Evolutionary conservation across 23 tunicate species (phyloP).

Genomic region (Trididemnum clinides): DNA sequence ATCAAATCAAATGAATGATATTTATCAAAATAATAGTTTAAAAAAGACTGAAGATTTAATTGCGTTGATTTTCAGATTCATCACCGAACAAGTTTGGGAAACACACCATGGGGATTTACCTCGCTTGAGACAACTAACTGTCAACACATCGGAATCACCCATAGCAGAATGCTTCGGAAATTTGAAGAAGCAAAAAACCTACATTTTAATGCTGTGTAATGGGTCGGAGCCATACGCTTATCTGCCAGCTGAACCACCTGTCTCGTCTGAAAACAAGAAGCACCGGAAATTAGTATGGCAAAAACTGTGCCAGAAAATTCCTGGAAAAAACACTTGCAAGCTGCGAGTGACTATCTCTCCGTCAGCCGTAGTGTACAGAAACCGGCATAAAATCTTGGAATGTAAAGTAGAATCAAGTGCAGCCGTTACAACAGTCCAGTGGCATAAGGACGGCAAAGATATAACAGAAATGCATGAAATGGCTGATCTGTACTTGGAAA

Average conservation of each 20-base stretch:
- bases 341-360: conserved; percentile 41
- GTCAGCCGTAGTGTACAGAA: conserved; percentile 14
- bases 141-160: background rate
- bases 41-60: no score
- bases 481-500: conserved; percentile 18
- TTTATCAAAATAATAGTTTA: no score
- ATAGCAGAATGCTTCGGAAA: conserved; percentile 5
- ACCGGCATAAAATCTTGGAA: background rate
- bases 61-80: conserved; percentile 37
- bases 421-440: background rate
- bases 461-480: background rate
- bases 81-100: conserved; percentile 39
- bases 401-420: conserved; percentile 55
- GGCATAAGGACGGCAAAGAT: conserved; percentile 42
- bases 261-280: conserved; percentile 1
- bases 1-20: no score
- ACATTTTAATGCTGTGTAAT: conserved; percentile 36
- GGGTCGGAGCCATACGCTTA: background rate
- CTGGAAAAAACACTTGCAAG: conserved; percentile 11
- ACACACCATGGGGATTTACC: conserved; percentile 37
- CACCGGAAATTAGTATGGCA: conserved; percentile 28
- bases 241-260: conserved; percentile 33
- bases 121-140: background rate
- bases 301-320: conserved; percentile 8
- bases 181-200: background rate